phyloP scores from a whole-genome alignment of 2,113 vertebrate genomes.

The Dipodomys merriami region DNA sequence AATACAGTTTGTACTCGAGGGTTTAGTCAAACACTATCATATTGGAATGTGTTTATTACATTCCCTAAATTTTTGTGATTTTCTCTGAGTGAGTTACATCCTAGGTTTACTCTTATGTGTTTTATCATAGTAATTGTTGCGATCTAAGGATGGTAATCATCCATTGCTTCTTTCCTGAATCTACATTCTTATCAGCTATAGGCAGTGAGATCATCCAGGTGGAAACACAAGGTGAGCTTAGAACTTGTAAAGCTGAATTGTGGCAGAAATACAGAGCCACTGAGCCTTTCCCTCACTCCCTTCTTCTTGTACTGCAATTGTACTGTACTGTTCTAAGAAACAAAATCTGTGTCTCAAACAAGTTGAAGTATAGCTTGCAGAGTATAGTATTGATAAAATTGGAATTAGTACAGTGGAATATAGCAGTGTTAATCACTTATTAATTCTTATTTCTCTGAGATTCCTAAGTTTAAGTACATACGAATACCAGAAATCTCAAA shows the following conservation, averaged over 20 bases:
- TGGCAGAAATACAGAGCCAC: background rate
- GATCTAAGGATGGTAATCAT: background rate
- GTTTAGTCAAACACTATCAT: no score
- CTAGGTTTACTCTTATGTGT: background rate
- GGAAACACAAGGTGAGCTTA: background rate
- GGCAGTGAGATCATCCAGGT: background rate
- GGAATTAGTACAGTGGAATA: background rate
- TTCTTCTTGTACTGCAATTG: background rate
- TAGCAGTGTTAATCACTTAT: background rate
- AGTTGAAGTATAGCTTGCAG: background rate
- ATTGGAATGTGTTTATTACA: background rate
- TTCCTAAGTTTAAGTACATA: background rate
- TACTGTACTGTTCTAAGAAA: background rate
- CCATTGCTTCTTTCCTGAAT: background rate
- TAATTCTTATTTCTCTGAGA: background rate
- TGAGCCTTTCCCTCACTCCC: accelerated
- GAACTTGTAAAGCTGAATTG: background rate
- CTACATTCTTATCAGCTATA: background rate
- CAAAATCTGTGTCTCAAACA: background rate
- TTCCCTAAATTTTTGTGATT: background rate
- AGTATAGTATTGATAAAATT: background rate
- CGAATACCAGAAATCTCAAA: background rate
- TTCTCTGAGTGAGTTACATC: background rate
- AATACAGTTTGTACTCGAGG: no score
- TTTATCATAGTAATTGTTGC: background rate